Conservation (phyloP, 2,113 vertebrate species). For the Cnemophilus loriae region DNA sequence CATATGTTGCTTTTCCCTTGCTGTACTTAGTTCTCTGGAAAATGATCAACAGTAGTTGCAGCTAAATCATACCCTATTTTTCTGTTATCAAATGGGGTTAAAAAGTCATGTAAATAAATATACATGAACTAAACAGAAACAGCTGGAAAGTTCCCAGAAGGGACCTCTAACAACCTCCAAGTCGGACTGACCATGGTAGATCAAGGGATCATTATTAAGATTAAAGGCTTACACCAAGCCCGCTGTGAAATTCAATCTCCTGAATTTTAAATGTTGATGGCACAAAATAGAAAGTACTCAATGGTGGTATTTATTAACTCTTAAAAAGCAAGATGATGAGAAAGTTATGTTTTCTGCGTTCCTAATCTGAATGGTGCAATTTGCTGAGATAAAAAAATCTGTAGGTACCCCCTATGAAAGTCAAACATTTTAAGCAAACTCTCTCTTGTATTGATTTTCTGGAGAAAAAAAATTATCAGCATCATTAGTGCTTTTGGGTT, state of each 20-base stretch:
- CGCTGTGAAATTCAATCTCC: slow-evolving; percentile 65
- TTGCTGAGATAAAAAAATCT: background rate
- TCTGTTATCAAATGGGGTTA: slow-evolving; percentile 59
- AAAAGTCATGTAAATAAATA: slow-evolving; percentile 78
- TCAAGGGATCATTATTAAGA: slow-evolving; percentile 77
- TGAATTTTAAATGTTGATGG: slow-evolving; percentile 59
- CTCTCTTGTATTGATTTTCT: background rate
- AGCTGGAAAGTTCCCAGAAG: slow-evolving; percentile 71
- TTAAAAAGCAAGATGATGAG: background rate
- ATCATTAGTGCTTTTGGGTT: background rate
- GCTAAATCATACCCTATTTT: slow-evolving; percentile 43
- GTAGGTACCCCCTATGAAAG: background rate
- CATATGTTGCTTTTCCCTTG: slow-evolving; percentile 41
- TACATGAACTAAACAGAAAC: slow-evolving; percentile 73
- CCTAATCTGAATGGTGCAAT: background rate
- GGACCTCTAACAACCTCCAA: slow-evolving; percentile 67
- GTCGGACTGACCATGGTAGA: slow-evolving; percentile 59
- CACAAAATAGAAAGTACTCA: slow-evolving; percentile 46
- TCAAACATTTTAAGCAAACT: background rate
- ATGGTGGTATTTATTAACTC: slow-evolving; percentile 17
- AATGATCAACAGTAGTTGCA: slow-evolving; percentile 44
- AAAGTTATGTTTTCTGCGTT: background rate
- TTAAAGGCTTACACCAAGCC: slow-evolving; percentile 72
- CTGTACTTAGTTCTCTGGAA: slow-evolving; percentile 40
- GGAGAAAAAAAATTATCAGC: background rate